A percentile compares a stretch with the other conserved stretches of the same genome.
These are phyloP conservation scores for Tenualosa ilisha DNA, from an alignment of 2,797 vertebrate genomes.

Conservation along the genomic window DNA sequence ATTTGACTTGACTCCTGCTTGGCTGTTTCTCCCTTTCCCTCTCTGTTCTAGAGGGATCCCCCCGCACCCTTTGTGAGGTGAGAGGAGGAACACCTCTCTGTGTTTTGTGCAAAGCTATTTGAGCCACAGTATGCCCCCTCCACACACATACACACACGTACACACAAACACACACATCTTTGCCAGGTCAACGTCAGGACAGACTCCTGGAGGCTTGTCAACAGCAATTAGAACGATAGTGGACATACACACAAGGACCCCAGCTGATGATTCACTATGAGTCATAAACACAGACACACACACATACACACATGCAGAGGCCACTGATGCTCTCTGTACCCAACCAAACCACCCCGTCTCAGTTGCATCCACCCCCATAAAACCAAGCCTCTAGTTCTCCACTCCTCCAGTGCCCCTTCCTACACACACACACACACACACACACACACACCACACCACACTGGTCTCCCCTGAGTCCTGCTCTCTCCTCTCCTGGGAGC, in stretches of 20 bases:
- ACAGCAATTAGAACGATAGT: background rate
- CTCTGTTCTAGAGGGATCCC: background rate
- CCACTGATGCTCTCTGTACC: background rate
- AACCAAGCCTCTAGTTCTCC: background rate
- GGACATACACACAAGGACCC: background rate
- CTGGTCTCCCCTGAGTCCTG: background rate
- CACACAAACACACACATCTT: background rate
- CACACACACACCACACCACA: too few species aligned
- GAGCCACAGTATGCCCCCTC: background rate
- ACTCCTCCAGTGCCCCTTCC: background rate
- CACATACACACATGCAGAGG: background rate
- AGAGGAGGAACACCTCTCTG: too few species aligned
- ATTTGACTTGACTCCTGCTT: background rate
- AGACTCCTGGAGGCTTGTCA: constrained; percentile 4
- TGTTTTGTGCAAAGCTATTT: background rate
- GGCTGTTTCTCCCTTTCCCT: background rate
- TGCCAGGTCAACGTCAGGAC: background rate
- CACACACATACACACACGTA: background rate
- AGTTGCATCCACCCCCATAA: background rate
- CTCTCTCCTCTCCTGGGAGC: background rate
- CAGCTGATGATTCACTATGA: background rate
- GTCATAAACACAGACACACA: background rate
- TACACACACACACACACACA: too few species aligned
- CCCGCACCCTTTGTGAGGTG: background rate
- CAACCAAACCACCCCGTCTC: background rate